Evolutionary conservation across 2,113 vertebrate species (phyloP), one percentile per base, ranked within the genome.

Genomic region (Strigops habroptila): DNA sequence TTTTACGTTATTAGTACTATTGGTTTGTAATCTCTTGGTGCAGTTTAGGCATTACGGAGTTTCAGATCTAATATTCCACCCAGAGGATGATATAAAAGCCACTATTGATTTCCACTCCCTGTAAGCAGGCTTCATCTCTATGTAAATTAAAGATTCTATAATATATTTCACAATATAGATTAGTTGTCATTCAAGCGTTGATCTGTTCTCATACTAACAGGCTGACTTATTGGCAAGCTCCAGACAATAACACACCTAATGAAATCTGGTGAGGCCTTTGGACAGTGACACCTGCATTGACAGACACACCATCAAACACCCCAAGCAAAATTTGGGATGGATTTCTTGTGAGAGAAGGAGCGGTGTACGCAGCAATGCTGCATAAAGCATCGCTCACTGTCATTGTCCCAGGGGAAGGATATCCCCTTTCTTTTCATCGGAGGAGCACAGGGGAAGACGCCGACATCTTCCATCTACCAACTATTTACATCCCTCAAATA

Each of bases 71-170:
- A 92, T 94, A 92, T 92, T 91, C 74, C 3, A 7, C 52, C 76
- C 57, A 94, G 77, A 88, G 70, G 57, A 96, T 76, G 74, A 77
- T 86, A 88, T 75, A 94, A 95, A 92, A 96, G 86, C 65, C 86
- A n/a, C 30, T 96, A 96, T 95, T 96, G 94, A 97, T 97, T 90
- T 93, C 86, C 48, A 76, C 71, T 95, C 77, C 59, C 44, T 41
- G 55, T 68, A 93, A 91, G 82, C 69, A 91, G 94, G 73, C 67
- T 94, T 95, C 83, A 96, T 90, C 83, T 94, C 83, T 85, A 74
- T 86, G 88, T 82, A 97, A 93, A 95, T 97, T 90, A 94, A 97
- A 89, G 80, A 88, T 15, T 91, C 81, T 67, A 14, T 63, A 74
- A 86, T 51, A 33, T 69, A 83, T 86, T 90, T 88, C 53, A 70